These are phyloP conservation scores for Rhorus exstirpatorius DNA, from an alignment of 2,888 invertebrate genomes.

Conservation along the genomic window DNA sequence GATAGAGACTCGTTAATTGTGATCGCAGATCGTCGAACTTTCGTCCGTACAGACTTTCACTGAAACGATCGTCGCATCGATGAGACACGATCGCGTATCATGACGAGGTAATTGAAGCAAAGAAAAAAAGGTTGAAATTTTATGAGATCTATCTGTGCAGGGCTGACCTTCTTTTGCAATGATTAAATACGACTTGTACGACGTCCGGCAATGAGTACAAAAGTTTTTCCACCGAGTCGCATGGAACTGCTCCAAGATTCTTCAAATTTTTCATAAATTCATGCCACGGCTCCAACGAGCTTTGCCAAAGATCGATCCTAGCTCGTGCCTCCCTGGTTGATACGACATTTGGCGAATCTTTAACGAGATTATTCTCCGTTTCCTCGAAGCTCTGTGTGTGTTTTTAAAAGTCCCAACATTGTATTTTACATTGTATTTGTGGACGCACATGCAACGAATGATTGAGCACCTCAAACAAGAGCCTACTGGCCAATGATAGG, in stretches of 20 bases:
- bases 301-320: constrained; percentile 68
- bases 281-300: constrained; percentile 78
- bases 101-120: too few species aligned
- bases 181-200: constrained; percentile 74
- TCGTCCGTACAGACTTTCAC: constrained; percentile 75
- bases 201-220: constrained; percentile 75
- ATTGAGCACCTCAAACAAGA: constrained; percentile 53
- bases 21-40: constrained; percentile 73
- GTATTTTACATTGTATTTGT: too few species aligned
- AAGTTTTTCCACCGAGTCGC: constrained; percentile 73
- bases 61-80: constrained; percentile 69
- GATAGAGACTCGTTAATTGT: constrained; percentile 78
- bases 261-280: constrained; percentile 77
- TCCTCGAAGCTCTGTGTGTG: constrained; percentile 57
- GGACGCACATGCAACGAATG: neutral
- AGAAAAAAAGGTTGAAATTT: neutral
- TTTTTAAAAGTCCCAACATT: too few species aligned
- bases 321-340: constrained; percentile 42
- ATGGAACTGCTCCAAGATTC: constrained; percentile 70
- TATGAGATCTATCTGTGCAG: neutral
- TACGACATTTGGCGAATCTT: constrained; percentile 25
- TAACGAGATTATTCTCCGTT: constrained; percentile 52
- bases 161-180: constrained; percentile 80
- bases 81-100: constrained; percentile 20
- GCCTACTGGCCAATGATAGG: constrained; percentile 33